These are phyloP conservation scores for Cotesia congregata DNA, from an alignment of 2,888 invertebrate species.

Conservation along the genomic window DNA sequence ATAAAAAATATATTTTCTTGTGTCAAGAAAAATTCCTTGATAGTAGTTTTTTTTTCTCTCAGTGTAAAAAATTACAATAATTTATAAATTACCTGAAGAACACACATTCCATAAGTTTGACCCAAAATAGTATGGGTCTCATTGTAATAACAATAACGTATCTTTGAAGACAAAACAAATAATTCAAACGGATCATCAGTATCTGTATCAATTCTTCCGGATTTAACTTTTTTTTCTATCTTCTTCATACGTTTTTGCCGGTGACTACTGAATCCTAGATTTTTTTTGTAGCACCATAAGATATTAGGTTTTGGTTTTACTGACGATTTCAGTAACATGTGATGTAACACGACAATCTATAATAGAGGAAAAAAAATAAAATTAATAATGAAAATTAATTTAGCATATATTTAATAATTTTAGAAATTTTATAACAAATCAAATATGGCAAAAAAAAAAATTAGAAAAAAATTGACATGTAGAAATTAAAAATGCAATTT, in stretches of 20 bases:
- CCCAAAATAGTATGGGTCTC: slow-evolving; percentile 98
- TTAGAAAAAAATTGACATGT: too few relatives aligned
- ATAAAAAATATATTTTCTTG: too few relatives aligned
- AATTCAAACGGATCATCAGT: slow-evolving; percentile 98
- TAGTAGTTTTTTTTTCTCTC: too few relatives aligned
- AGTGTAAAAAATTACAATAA: neutral
- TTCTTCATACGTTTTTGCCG: slow-evolving; percentile 93
- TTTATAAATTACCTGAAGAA: slow-evolving; percentile 80
- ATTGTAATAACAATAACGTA: slow-evolving; percentile 96
- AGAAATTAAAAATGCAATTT: too few relatives aligned
- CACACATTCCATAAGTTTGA: slow-evolving; percentile 96
- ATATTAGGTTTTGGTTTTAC: slow-evolving; percentile 94
- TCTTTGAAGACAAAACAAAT: slow-evolving; percentile 95
- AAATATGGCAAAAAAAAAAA: too few relatives aligned
- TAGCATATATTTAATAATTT: neutral
- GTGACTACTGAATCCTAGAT: slow-evolving; percentile 78
- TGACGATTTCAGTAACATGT: slow-evolving; percentile 95
- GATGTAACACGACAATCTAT: slow-evolving; percentile 95
- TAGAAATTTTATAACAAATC: neutral
- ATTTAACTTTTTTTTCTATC: slow-evolving; percentile 85
- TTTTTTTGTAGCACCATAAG: slow-evolving; percentile 98
- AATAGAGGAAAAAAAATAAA: slow-evolving; percentile 51
- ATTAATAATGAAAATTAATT: slow-evolving; percentile 2
- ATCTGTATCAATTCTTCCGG: slow-evolving; percentile 89
- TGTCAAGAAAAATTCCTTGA: too few relatives aligned